Evolutionary conservation across 2,113 vertebrate genomes (phyloP), one percentile per base, ranked within the genome.

Genomic region (Aegotheles bennettii): DNA sequence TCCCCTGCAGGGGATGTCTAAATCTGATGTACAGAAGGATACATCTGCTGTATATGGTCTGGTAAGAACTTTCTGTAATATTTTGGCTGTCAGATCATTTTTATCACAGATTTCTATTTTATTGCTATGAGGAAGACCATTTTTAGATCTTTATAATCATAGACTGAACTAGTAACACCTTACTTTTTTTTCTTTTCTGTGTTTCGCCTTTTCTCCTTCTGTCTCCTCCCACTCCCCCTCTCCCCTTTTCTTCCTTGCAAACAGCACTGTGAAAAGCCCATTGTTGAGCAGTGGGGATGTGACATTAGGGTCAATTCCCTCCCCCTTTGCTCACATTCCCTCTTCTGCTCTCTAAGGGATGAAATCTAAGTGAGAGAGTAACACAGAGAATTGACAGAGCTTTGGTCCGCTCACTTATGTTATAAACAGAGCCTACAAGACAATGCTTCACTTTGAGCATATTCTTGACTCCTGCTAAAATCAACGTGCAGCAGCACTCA

Each of bases 361-460:
- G 33, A 90, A 89, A 79, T 67, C 42, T 53, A 84, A 84, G 18
- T 15, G 36, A 90, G n/a, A 23, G 47, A 76, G 5, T 57, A 76
- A 31, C 48, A 36, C 16, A 6, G 10, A 53, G n/a, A 80, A 50
- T 4, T 73, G 45, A 40, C 28, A 67, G 48, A 78, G 67, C 36
- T 85, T 73, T 76, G 31, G 54, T 60, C 48, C 0, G 0, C 20
- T 84, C 0, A 0, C 11, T 35, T 53, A 15, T 1, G 0, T 36
- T 51, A 69, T 31, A 50, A 75, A 21, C 17, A 28, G 33, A 69
- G 33, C 33, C 33, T 45, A 23, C 18, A 81, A 70, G 45, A 42
- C 50, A 42, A 43, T 74, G 42, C 33, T 78, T 31, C 56, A 40
- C 21, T 67, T 63, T 24, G 26, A 84, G 61, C 59, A 60, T 13